These are phyloP conservation scores for Syngnathus scovelli DNA, from an alignment of 2,113 vertebrate genomes.

Conservation along the genomic window DNA sequence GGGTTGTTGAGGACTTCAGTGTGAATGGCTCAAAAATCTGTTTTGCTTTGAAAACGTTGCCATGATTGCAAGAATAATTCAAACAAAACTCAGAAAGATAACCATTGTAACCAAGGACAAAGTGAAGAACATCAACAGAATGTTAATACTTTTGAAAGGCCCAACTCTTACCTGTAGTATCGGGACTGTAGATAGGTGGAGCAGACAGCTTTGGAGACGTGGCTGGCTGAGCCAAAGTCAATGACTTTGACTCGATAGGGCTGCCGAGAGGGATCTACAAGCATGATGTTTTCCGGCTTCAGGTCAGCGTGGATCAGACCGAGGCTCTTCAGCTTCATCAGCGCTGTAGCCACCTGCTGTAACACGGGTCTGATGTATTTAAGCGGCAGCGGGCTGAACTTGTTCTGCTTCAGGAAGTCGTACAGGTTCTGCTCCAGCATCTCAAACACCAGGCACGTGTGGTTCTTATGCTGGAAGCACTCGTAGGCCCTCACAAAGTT, in stretches of 20 bases:
- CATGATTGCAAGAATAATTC: conserved; percentile 29
- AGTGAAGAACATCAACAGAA: neutral
- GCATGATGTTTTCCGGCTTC: conserved; percentile 99
- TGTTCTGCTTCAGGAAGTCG: conserved; percentile 99
- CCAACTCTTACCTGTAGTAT: conserved; percentile 90
- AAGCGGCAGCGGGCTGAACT: conserved; percentile 96
- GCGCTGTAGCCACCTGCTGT: conserved; percentile 94
- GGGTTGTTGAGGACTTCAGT: conserved; percentile 6
- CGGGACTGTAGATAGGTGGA: conserved; percentile 97
- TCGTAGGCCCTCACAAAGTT: conserved; percentile 97
- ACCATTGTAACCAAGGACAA: conserved; percentile 12
- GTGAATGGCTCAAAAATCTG: conserved; percentile 39
- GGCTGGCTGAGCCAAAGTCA: conserved; percentile 97
- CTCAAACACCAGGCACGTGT: conserved; percentile 98
- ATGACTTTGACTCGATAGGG: conserved; percentile 98
- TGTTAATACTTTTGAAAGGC: neutral
- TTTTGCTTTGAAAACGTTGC: conserved; percentile 37
- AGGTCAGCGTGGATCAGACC: conserved; percentile 97
- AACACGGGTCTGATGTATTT: conserved; percentile 95
- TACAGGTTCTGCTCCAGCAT: conserved; percentile 99
- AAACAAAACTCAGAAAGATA: conserved; percentile 27
- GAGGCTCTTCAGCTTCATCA: conserved; percentile 97
- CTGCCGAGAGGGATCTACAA: conserved; percentile 93
- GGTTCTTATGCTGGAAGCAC: conserved; percentile 99
- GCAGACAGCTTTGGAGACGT: conserved; percentile 98